phyloP scores from a whole-genome alignment of 1,140 invertebrate species.

The Aleiodes sp. region DNA sequence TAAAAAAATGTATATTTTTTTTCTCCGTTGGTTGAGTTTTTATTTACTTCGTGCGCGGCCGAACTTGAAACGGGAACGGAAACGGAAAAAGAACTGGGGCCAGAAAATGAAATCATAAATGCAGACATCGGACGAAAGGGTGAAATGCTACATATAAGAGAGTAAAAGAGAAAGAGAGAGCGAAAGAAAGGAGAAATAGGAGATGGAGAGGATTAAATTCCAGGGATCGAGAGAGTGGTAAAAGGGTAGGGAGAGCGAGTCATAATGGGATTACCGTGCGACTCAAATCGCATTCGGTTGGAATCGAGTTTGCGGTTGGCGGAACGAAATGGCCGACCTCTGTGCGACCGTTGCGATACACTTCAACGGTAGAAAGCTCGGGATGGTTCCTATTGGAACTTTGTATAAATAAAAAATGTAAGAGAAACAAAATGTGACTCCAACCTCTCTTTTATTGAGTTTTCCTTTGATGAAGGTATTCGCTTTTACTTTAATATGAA shows the following conservation, averaged over 20 bases:
- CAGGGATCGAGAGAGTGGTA: constrained; percentile 24
- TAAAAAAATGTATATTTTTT: no score
- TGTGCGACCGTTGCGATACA: neutral
- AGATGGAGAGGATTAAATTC: constrained; percentile 25
- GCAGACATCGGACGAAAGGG: constrained; percentile 31
- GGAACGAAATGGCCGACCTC: constrained; percentile 37
- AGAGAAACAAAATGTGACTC: no score
- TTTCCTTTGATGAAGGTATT: no score
- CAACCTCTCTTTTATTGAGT: no score
- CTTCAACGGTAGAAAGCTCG: neutral
- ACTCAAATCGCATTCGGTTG: constrained; percentile 50
- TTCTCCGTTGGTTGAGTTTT: no score
- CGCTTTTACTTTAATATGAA: no score
- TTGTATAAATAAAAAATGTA: no score
- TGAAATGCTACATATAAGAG: constrained; percentile 21
- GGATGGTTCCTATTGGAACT: no score
- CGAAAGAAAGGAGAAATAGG: no score
- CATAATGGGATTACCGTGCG: constrained; percentile 50
- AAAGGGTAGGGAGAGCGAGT: constrained; percentile 17
- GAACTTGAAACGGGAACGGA: no score
- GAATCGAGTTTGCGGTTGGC: constrained; percentile 51
- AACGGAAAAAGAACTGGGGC: neutral
- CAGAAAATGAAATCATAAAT: constrained; percentile 40
- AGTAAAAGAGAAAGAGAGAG: constrained; percentile 26
- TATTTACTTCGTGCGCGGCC: no score